A percentile compares a stretch with the other conserved stretches of the same genome.
Evolutionary conservation across 2,113 vertebrate genomes (phyloP).

Genomic region (Pluvianellus socialis): DNA sequence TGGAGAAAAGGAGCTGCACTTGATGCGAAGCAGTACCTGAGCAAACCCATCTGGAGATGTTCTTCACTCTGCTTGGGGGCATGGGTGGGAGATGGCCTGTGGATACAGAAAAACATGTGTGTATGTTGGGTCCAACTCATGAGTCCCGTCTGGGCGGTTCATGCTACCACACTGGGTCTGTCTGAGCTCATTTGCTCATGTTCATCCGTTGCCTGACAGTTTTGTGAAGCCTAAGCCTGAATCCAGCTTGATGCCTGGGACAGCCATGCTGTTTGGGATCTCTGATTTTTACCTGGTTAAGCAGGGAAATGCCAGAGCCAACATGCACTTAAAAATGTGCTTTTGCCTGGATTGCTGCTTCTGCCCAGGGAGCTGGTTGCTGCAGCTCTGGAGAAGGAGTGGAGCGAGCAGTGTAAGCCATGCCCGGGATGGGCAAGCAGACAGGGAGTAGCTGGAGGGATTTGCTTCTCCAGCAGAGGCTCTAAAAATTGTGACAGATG

Average conservation of each 20-base stretch:
- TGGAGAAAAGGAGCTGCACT: not conserved
- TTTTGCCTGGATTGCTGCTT: not conserved
- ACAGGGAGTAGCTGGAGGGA: not conserved
- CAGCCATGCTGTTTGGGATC: not conserved
- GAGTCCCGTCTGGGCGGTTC: not conserved
- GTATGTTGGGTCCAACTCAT: not conserved
- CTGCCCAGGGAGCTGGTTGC: not conserved
- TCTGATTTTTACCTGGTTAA: not conserved
- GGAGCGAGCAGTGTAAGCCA: fast-evolving
- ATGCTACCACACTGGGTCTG: not conserved
- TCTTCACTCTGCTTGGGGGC: not conserved
- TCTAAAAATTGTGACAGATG: not conserved
- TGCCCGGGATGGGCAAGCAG: not conserved
- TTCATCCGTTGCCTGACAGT: not conserved
- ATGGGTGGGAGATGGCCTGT: not conserved
- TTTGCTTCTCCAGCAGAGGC: not conserved
- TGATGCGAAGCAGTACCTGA: not conserved
- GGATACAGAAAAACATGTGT: not conserved
- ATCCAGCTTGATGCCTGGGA: not conserved
- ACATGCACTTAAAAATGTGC: not conserved
- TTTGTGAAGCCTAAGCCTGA: not conserved
- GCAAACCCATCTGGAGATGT: not conserved
- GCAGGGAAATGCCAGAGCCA: not conserved
- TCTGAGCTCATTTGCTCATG: not conserved
- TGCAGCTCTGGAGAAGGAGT: not conserved